Evolutionary conservation across 2,797 vertebrate genomes (phyloP), one percentile per base, ranked within the genome.

Genomic region (Acrossocheilus wenchowensis): DNA sequence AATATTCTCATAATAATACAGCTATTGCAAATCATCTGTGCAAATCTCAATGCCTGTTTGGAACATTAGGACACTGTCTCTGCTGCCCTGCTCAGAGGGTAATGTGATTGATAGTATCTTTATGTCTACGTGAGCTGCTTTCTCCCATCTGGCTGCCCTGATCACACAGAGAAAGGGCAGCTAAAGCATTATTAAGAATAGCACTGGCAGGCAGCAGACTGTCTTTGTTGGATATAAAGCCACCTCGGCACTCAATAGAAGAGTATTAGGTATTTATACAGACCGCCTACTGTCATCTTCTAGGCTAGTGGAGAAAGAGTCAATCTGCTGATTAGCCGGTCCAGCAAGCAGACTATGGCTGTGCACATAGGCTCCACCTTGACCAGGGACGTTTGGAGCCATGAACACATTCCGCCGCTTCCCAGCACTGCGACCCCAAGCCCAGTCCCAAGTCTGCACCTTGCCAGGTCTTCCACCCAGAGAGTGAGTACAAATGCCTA

Each of bases 221-320:
- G 57, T 64, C 66, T 45, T 57, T 82, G 81, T 73, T 30, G n/a
- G 34, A 62, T 74, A 60, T 21, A 83, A 39, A 45, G 52, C 68
- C 69, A 73, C 69, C 81, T 45, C 54, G 62, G 62, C 62, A 30
- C 62, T 66, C 62, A 66, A 66, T 77, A 41, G 81, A 81, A 78
- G 82, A 78, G 45, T 68, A 77, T 87, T 66, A 43, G n/a, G 54
- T 43, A 72, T 83, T 87, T 81, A 78, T 85, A 64, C 69, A 60
- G 36, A 84, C 15, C 39, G 11, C 66, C 60, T 57, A 48, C 77
- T 87, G 78, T 89, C 77, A 34, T 81, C 85, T 85, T 81, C 1
- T 43, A 99, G 98, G 98, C 97, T 48, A 99, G 98, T 1, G 98
- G 98, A 84, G 98, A 99, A 91, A 95, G 97, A 91, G 98, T 99